phyloP scores from a whole-genome alignment of 2,888 invertebrate genomes.

The Pogonocherus hispidulus region DNA sequence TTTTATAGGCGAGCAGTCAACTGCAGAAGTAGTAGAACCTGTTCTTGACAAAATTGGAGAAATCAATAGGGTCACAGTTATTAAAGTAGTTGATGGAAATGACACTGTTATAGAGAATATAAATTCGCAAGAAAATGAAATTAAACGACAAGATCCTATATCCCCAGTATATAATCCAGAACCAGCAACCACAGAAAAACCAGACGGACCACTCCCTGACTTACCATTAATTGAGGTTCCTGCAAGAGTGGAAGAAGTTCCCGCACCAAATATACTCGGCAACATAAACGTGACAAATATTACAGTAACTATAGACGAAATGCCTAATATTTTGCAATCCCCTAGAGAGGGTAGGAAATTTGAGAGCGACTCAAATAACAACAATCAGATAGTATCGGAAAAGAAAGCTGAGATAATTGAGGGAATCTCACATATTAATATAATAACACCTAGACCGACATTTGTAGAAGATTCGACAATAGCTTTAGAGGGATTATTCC shows the following conservation, averaged over 20 bases:
- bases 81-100: constrained; percentile 76
- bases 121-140: constrained; percentile 48
- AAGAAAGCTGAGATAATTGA: constrained; percentile 65
- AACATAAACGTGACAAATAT: constrained; percentile 50
- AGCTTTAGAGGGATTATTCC: constrained; percentile 78
- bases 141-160: constrained; percentile 34
- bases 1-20: constrained; percentile 65
- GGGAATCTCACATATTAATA: constrained; percentile 63
- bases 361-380: constrained; percentile 48
- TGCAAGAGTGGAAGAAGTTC: constrained; percentile 53
- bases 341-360: constrained; percentile 58
- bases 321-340: not conserved
- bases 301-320: constrained; percentile 39
- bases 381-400: constrained; percentile 37
- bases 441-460: constrained; percentile 63
- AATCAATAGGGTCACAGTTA: constrained; percentile 78
- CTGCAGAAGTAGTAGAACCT: constrained; percentile 73
- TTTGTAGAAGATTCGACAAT: constrained; percentile 76
- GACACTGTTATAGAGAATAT: constrained; percentile 38
- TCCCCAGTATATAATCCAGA: constrained; percentile 32
- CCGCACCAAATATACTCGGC: constrained; percentile 29
- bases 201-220: constrained; percentile 32
- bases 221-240: constrained; percentile 29
- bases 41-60: constrained; percentile 78
- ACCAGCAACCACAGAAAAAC: constrained; percentile 29